A percentile compares a stretch with the other conserved stretches of the same genome.
phyloP scores from a whole-genome alignment of 1,140 invertebrate genomes.

The Meloidogyne hapla region DNA sequence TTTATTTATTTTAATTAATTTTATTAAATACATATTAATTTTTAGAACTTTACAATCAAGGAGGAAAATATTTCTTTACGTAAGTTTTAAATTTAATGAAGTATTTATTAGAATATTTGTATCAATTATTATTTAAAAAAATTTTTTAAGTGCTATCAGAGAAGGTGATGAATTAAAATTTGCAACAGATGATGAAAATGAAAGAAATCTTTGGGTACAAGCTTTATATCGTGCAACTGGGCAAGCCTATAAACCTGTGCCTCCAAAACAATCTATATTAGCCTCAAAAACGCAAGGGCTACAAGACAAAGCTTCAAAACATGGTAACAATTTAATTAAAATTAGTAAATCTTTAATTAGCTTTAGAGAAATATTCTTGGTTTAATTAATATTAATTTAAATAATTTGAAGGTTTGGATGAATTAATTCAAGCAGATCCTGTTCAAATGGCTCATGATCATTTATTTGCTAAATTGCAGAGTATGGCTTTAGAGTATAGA shows the following conservation, averaged over 20 bases:
- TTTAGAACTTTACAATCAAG: slow-evolving; percentile 73
- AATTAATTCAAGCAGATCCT: slow-evolving; percentile 87
- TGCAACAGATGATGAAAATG: slow-evolving; percentile 96
- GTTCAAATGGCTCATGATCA: slow-evolving; percentile 91
- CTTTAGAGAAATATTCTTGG: background rate
- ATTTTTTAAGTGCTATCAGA: slow-evolving; percentile 92
- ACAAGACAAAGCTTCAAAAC: slow-evolving; percentile 85
- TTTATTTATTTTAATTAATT: slow-evolving; percentile 11
- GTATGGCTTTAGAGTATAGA: slow-evolving; percentile 86
- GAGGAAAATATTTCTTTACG: slow-evolving; percentile 77
- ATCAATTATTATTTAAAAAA: too few relatives aligned
- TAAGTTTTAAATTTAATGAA: slow-evolving; percentile 14
- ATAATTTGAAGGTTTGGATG: slow-evolving; percentile 83
- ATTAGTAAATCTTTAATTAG: too few relatives aligned
- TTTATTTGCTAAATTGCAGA: slow-evolving; percentile 86
- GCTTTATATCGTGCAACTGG: slow-evolving; percentile 97
- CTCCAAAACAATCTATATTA: slow-evolving; percentile 71
- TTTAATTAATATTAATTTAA: background rate
- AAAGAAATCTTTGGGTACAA: slow-evolving; percentile 92
- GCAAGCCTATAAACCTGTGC: slow-evolving; percentile 95
- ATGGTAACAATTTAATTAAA: slow-evolving; percentile 4
- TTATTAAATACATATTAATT: background rate
- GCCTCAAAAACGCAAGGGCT: slow-evolving; percentile 61
- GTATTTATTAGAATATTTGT: too few relatives aligned
- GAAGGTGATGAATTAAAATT: slow-evolving; percentile 95